Base-by-base conservation (phyloP, 2,113 vertebrate genomes). In the Nothoprocta perdicaria region DNA sequence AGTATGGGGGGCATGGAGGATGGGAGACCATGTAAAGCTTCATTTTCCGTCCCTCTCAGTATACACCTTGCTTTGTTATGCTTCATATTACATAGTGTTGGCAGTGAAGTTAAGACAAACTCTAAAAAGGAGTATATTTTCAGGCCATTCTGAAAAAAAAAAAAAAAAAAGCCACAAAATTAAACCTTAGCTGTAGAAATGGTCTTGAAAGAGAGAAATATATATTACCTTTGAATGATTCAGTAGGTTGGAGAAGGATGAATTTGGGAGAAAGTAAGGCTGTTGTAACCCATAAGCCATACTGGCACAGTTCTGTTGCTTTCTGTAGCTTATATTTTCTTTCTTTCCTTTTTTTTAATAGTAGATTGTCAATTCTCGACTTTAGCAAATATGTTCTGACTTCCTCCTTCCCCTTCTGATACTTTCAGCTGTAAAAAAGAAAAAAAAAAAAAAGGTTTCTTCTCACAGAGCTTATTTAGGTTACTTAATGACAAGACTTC, bases 361-460 rank as follows among this genome's bases (percentile, higher is more conserved):
- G 5, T 1, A 58, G 14, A 40, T 62, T 31, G 63, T 45, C 19
- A n/a, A 6, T 23, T 46, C 29, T 45, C 12, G 27, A 66, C 41
- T 41, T 46, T 67, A 46, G 1, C 7, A 68, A 50, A 21, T 2
- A 0, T 27, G 16, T 48, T 21, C 2, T 27, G 23, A 50, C 22
- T 81, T 71, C 4, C 75, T 82, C 3, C 2, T 14, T 40, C 2
- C 0, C 10, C 61, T 82, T 82, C 3, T 41, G 2, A 60, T 87
- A 40, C 0, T 1, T 85, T 91, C 3, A 26, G 29, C 19, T 29
- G 2, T 46, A 41, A 71, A 55, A 50, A 58, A 48, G 4, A 6
- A 0, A 52, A 58, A 40, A 3, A 8, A 0, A 48, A 38, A 53
- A 48, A 5, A 8, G 0, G 1, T 3, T 57, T 43, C 3, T 73